A percentile compares a stretch with the other conserved stretches of the same genome.
These are phyloP conservation scores for Teleogryllus oceanicus DNA, from an alignment of 2,888 invertebrate species.

Conservation along the genomic window DNA sequence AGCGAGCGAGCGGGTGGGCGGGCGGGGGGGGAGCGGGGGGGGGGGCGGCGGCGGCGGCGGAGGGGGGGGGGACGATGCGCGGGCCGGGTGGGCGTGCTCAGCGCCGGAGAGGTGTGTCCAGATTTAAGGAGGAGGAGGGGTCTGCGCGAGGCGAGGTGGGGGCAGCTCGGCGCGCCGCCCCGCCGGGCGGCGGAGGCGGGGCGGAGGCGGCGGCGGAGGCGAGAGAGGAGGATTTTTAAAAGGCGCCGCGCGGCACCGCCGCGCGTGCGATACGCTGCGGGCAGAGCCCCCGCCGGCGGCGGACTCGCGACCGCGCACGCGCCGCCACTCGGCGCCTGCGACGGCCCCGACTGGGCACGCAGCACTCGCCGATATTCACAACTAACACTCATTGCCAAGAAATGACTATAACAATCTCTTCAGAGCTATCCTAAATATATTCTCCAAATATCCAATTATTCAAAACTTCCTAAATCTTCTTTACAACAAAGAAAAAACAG, in stretches of 20 bases:
- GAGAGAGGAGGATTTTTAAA: background rate
- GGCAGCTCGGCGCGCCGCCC: background rate
- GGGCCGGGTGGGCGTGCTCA: constrained; percentile 18
- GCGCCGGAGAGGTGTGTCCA: constrained; percentile 10
- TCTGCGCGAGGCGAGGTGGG: constrained; percentile 4
- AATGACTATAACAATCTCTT: too few relatives aligned
- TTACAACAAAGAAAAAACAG: too few relatives aligned
- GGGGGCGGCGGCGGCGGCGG: background rate
- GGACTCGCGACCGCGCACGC: background rate
- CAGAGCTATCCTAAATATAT: too few relatives aligned
- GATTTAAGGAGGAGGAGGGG: constrained; percentile 1
- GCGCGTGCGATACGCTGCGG: constrained; percentile 18
- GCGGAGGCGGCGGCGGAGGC: background rate
- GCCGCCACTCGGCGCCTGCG: too few relatives aligned
- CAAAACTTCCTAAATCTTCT: too few relatives aligned
- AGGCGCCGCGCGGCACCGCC: constrained; percentile 1
- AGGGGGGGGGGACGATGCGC: background rate
- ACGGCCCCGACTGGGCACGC: too few relatives aligned
- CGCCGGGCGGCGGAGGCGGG: background rate
- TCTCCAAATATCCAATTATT: too few relatives aligned
- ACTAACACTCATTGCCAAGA: too few relatives aligned
- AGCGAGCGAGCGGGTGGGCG: background rate
- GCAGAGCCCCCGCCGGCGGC: background rate
- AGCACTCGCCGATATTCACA: too few relatives aligned
- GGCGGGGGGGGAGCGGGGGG: background rate